Percentiles rank a stretch among this genome's conserved stretches.
Evolutionary conservation across 1,140 invertebrate species (phyloP).

Genomic region (Drosophila ananassae): DNA sequence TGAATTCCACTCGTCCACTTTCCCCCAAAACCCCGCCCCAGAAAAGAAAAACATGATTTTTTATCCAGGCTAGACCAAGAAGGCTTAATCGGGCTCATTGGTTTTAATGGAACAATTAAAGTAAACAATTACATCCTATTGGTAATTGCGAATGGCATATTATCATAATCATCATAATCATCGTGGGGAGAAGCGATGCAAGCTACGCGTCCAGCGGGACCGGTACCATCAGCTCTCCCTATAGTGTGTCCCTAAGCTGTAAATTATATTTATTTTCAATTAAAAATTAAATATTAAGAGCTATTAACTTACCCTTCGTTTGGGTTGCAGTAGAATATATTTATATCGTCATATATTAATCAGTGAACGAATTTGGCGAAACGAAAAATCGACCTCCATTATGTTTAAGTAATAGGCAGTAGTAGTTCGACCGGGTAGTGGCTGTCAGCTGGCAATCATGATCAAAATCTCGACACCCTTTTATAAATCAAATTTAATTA

Average conservation of each 20-base stretch:
- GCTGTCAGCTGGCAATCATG: background rate
- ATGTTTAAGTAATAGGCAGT: background rate
- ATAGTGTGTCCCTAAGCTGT: background rate
- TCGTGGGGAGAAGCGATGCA: background rate
- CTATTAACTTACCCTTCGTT: no score
- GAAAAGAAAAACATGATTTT: background rate
- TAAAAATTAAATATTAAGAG: no score
- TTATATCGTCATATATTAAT: background rate
- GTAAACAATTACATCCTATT: background rate
- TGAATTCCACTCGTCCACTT: constrained; percentile 28
- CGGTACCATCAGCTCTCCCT: constrained; percentile 1
- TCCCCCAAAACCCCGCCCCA: background rate
- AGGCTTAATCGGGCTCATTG: background rate
- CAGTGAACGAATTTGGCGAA: background rate
- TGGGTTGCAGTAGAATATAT: no score
- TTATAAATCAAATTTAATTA: no score
- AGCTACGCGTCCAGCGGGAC: constrained; percentile 1
- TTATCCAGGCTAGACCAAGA: background rate
- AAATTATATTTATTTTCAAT: no score
- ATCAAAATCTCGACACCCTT: background rate
- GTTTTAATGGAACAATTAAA: background rate
- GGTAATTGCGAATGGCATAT: background rate
- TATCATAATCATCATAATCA: background rate
- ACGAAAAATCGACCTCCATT: background rate
- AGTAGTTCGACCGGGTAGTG: background rate